Base-by-base conservation (phyloP, 2,113 vertebrate species). In the human (Homo sapiens) region DNA sequence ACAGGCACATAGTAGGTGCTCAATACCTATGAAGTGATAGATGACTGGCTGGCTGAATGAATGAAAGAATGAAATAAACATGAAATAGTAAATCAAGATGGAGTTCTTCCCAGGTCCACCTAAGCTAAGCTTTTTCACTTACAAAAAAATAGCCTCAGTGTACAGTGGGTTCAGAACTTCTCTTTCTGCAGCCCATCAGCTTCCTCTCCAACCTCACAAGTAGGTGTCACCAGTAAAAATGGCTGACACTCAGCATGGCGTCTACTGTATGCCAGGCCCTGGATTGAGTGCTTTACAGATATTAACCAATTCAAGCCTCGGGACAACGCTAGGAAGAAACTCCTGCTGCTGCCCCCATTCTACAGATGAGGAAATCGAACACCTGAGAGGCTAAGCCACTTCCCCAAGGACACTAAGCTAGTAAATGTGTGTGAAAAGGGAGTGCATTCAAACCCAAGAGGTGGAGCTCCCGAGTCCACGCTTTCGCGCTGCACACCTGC, bases 261-360 rank as follows among this genome's bases (percentile, higher is more conserved):
- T 30, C 35, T 45, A 9, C 43, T 55, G 4, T 12, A 27, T 30
- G 55, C 64, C 68, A 72, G 86, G 68, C 59, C n/a, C 50, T 72
- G 25, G 30, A 50, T 45, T 13, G 3, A 61, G 64, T 18, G 5
- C 45, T 75, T 25, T 10, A 8, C 2, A 4, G n/a, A 2, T 16
- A 35, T 8, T 43, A 81, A 38, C 66, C 32, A 55, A 25, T 5
- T 27, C 20, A 32, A 66, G 43, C 72, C 45, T 59, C 35, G 8
- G 30, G 59, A 17, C 30, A 5, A 11, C 32, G 50, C 2, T 1
- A 0, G 16, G 18, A 78, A 16, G 52, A 61, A n/a, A 25, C 20
- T 9, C 3, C 14, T 20, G 1, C 45, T 38, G 8, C n/a, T 66
- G 3, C n/a, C 68, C 45, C 35, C 3, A 0, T 30, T n/a, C 12